Percentiles rank a stretch among this genome's conserved stretches.
phyloP scores from a whole-genome alignment of 2,888 invertebrate species.

The Thecophora atra region DNA sequence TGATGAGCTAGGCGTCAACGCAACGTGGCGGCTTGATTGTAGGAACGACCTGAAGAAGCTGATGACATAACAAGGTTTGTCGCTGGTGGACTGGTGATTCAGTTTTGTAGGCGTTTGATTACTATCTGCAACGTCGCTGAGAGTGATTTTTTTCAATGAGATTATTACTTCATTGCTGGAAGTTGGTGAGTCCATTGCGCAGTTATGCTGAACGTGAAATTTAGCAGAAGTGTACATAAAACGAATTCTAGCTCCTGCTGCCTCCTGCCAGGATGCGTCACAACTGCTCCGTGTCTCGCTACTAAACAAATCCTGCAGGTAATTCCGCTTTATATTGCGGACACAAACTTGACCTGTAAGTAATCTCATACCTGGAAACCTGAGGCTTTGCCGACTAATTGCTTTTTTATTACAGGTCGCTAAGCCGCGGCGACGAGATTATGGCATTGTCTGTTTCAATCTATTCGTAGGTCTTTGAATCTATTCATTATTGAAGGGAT shows the following conservation, averaged over 20 bases:
- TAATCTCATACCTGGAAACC: neutral
- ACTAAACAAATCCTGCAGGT: constrained; percentile 22
- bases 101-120: neutral
- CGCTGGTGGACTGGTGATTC: neutral
- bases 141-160: constrained; percentile 3
- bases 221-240: neutral
- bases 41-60: neutral
- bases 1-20: constrained; percentile 22
- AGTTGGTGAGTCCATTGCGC: neutral
- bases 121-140: neutral
- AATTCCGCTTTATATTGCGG: constrained; percentile 18
- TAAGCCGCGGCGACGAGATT: neutral
- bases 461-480: neutral
- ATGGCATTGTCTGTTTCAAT: neutral
- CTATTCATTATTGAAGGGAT: no score
- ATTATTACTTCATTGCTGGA: constrained; percentile 12
- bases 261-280: neutral
- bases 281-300: constrained; percentile 14
- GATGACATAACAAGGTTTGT: neutral
- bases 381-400: neutral
- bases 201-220: neutral
- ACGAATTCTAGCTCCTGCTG: neutral
- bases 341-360: neutral
- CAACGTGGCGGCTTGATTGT: neutral
- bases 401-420: neutral